Evolutionary conservation across 2,797 vertebrate species (phyloP), one percentile per base, ranked within the genome.

Genomic region (Enteromius afrohamiltoni): DNA sequence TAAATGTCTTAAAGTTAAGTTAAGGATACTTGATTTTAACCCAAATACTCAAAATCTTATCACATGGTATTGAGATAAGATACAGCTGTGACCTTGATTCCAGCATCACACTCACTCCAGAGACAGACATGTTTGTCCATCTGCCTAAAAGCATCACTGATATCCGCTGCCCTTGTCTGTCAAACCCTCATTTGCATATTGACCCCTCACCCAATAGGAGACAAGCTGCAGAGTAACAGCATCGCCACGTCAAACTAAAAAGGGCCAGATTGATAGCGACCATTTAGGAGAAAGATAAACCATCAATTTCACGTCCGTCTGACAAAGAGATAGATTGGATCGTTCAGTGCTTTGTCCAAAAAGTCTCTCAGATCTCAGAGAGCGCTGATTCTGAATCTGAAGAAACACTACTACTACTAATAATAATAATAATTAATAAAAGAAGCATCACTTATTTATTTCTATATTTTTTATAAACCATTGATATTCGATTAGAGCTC

Each of bases 101-200:
- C 71, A 67, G 40, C 58, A 67, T 82, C 51, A 58, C 76, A 83
- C 71, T 55, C 73, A 69, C 16, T 19, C 8, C 45, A 67, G 31
- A 85, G 81, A 82, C 16, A 62, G 87, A 67, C 83, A 58, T 83
- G 85, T 83, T 88, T 83, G 84, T 51, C 62, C 77, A 51, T 73
- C 51, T 71, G 58, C 51, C 64, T 85, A 49, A 80, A 73, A 86
- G 68, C 74, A 64, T 64, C 42, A 16, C 40, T 67, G 81, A 81
- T 65, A 58, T 51, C 42, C 34, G 2, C 45, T 67, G 69, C 74
- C 81, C 87, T 81, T 84, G 87, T 86, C 87, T 77, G 69, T 88
- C 87, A 88, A 84, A 85, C 58, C 16, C 0, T 34, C 42, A 86
- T 88, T 80, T 88, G 79, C 85, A 88, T 88, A 21, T 67, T 85